Evolutionary conservation across 2,113 vertebrate species (phyloP).

Genomic region (Pseudois nayaur): DNA sequence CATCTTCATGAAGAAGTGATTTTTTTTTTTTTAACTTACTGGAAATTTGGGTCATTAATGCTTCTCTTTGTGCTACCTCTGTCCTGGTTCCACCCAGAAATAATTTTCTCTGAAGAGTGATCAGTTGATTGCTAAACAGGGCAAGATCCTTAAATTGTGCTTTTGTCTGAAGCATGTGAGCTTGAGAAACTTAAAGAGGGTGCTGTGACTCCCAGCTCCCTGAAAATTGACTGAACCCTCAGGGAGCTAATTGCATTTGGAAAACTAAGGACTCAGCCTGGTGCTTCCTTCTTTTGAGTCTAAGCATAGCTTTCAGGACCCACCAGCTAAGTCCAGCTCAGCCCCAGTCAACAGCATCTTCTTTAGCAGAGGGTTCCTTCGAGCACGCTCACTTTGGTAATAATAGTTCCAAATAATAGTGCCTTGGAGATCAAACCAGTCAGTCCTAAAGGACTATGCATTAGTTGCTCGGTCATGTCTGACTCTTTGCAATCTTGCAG

Average conservation of each 20-base stretch:
- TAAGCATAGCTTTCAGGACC: not conserved
- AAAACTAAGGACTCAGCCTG: not conserved
- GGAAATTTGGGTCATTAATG: not conserved
- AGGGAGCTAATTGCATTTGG: not conserved
- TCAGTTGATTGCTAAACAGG: not conserved
- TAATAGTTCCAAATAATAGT: not conserved
- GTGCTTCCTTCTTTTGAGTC: not conserved
- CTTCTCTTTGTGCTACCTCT: not conserved
- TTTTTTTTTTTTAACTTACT: not conserved
- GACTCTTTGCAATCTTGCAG: not conserved
- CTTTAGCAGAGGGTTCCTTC: not conserved
- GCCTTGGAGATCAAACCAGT: not conserved
- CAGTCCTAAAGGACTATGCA: not conserved
- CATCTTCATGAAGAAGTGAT: not conserved
- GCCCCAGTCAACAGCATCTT: not conserved
- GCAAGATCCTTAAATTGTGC: not conserved
- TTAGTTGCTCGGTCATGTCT: not conserved
- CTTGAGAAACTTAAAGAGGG: not conserved
- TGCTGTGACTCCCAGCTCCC: not conserved
- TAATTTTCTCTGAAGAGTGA: slow-evolving; percentile 14
- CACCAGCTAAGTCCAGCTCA: not conserved
- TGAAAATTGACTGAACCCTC: not conserved
- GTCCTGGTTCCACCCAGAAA: not conserved
- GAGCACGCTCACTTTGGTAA: not conserved
- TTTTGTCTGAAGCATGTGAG: not conserved